Conservation (phyloP, 2,113 vertebrate genomes). For the Saimiri boliviensis region DNA sequence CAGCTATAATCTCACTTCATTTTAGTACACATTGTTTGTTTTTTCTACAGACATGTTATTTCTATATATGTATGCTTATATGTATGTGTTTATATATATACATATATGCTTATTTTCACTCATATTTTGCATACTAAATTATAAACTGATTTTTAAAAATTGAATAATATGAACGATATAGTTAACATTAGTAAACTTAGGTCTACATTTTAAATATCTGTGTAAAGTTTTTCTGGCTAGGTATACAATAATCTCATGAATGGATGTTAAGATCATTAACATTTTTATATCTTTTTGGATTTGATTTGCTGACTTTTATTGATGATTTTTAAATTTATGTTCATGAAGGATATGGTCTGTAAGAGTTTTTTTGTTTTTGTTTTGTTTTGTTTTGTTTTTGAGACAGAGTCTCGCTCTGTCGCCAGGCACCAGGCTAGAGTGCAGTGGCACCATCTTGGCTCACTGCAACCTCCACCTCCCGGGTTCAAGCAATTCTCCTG, state of each 20-base stretch:
- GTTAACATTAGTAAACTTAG: not conserved
- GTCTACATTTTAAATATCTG: not conserved
- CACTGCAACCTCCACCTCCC: too few relatives aligned
- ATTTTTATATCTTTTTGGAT: not conserved
- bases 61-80: too few relatives aligned
- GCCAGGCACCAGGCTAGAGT: too few relatives aligned
- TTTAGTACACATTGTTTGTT: not conserved
- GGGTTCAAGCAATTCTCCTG: too few relatives aligned
- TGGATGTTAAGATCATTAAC: not conserved
- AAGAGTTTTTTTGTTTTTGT: not conserved
- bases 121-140: not conserved
- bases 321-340: not conserved
- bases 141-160: not conserved
- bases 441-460: too few relatives aligned
- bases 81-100: too few relatives aligned
- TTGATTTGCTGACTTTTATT: not conserved
- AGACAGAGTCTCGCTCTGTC: too few relatives aligned
- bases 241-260: not conserved
- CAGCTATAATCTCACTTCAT: not conserved
- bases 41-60: too few relatives aligned
- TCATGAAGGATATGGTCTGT: not conserved
- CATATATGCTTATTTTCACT: not conserved
- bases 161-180: not conserved
- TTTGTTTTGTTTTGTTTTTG: too few relatives aligned
- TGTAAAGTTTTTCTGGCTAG: not conserved